Evolutionary conservation across 2,888 invertebrate species (phyloP).

Genomic region (Thelaira solivaga): DNA sequence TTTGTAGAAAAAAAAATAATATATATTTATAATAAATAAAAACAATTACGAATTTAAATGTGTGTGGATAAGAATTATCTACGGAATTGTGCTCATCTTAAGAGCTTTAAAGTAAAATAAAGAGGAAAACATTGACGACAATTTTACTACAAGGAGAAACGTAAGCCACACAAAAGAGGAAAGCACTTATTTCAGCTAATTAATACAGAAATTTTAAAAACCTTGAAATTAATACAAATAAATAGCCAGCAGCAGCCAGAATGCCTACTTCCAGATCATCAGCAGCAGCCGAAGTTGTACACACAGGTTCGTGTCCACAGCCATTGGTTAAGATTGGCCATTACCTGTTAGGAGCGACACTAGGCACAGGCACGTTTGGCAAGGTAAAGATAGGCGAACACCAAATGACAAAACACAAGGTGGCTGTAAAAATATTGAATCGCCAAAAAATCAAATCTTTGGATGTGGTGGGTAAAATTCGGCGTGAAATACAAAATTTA

Average conservation of each 20-base stretch:
- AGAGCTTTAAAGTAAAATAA: slow-evolving; percentile 46
- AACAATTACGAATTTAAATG: slow-evolving; percentile 60
- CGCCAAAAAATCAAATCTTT: slow-evolving; percentile 98
- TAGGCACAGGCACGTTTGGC: slow-evolving; percentile 99
- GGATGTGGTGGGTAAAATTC: slow-evolving; percentile 99
- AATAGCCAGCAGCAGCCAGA: neutral
- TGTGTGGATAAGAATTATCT: slow-evolving; percentile 66
- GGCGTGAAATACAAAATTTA: slow-evolving; percentile 98
- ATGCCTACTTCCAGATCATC: slow-evolving; percentile 73
- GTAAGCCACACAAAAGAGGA: slow-evolving; percentile 4
- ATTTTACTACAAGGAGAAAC: slow-evolving; percentile 23
- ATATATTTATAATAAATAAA: slow-evolving; percentile 14
- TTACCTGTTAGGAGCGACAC: slow-evolving; percentile 90
- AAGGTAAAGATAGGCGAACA: slow-evolving; percentile 99
- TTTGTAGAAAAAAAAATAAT: neutral
- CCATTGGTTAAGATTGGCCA: slow-evolving; percentile 96
- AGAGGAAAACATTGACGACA: slow-evolving; percentile 31
- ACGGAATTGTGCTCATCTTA: slow-evolving; percentile 34
- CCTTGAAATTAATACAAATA: slow-evolving; percentile 13
- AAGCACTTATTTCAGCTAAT: neutral
- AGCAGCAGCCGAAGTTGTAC: slow-evolving; percentile 69
- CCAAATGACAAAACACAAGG: slow-evolving; percentile 97
- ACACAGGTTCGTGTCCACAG: slow-evolving; percentile 78
- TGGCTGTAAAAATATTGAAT: slow-evolving; percentile 98
- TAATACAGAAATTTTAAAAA: slow-evolving; percentile 9